Evolutionary conservation across 2,888 invertebrate genomes (phyloP).

Genomic region (Erynnis tages): DNA sequence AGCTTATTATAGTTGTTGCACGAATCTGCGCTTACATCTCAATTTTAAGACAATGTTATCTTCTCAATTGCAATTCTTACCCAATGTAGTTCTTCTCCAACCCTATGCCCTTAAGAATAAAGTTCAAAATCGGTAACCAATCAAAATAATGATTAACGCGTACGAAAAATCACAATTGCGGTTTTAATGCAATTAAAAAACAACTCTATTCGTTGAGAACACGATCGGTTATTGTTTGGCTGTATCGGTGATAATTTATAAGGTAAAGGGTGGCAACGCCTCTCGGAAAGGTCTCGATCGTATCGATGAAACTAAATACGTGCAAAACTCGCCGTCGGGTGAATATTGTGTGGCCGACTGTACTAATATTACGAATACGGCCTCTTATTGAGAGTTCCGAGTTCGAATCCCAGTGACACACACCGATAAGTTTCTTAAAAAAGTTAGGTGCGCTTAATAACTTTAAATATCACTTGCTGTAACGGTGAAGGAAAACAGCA

Average conservation of each 20-base stretch:
- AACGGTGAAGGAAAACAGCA: too few species aligned
- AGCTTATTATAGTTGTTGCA: slow-evolving; percentile 52
- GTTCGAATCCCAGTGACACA: too few species aligned
- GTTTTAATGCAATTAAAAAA: slow-evolving; percentile 35
- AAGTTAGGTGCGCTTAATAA: too few species aligned
- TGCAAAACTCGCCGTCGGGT: slow-evolving; percentile 48
- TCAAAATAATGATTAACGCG: slow-evolving; percentile 36
- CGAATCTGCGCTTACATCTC: slow-evolving; percentile 64
- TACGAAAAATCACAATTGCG: slow-evolving; percentile 35
- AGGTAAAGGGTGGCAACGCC: slow-evolving; percentile 59
- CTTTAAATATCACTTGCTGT: too few species aligned
- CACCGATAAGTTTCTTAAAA: too few species aligned
- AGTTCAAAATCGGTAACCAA: slow-evolving; percentile 35
- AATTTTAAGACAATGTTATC: slow-evolving; percentile 71
- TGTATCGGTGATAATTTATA: slow-evolving; percentile 50
- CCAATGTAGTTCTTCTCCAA: slow-evolving; percentile 37
- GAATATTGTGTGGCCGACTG: slow-evolving; percentile 41
- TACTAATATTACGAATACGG: neutral
- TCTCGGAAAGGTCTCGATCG: slow-evolving; percentile 51
- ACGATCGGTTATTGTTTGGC: slow-evolving; percentile 40
- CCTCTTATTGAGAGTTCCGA: too few species aligned
- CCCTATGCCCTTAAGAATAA: slow-evolving; percentile 32
- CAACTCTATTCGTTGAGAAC: slow-evolving; percentile 37
- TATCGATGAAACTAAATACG: slow-evolving; percentile 57
- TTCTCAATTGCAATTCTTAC: slow-evolving; percentile 40